Evolutionary conservation across 2,113 vertebrate genomes (phyloP).

Genomic region (Odontophorus gujanensis): DNA sequence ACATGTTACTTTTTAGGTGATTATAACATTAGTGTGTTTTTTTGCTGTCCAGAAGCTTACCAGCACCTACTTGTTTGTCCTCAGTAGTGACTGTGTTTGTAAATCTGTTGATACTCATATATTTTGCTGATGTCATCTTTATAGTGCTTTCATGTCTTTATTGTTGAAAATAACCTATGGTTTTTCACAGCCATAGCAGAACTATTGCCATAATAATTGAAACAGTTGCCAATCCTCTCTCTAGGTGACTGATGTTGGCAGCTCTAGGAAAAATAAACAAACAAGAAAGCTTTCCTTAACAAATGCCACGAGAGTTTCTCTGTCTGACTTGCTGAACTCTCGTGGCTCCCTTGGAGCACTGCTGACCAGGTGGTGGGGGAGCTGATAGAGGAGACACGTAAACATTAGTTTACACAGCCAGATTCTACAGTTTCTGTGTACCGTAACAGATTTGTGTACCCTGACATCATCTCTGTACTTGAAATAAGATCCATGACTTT

Average conservation of each 20-base stretch:
- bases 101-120: not conserved
- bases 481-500: not conserved
- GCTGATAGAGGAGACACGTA: not conserved
- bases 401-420: not conserved
- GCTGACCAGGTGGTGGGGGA: not conserved
- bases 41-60: not conserved
- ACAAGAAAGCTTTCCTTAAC: not conserved
- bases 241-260: not conserved
- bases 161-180: constrained; percentile 11
- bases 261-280: not conserved
- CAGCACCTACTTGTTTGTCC: not conserved
- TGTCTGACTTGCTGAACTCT: not conserved
- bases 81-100: not conserved
- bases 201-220: not conserved
- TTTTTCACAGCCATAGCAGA: constrained; percentile 15
- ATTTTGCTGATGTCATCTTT: not conserved
- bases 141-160: not conserved
- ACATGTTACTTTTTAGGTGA: not conserved
- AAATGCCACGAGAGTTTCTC: not conserved
- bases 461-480: not conserved
- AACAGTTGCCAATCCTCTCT: not conserved
- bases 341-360: not conserved
- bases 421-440: not conserved
- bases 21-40: not conserved
- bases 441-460: not conserved